Evolutionary conservation across 2,888 invertebrate species (phyloP), one percentile per base, ranked within the genome.

Genomic region (Ctena decussata): DNA sequence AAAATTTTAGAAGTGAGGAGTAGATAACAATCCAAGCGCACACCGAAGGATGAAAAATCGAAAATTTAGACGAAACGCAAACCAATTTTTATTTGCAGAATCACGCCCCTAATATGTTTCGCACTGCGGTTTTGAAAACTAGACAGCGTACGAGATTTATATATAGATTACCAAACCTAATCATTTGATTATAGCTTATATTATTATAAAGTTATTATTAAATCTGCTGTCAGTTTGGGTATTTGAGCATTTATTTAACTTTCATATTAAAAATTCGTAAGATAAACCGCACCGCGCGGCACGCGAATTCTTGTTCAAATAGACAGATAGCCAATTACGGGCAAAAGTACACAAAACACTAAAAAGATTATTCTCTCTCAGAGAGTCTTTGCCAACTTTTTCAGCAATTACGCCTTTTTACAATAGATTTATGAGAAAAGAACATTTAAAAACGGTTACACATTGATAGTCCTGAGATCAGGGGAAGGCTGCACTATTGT

Each of bases 271-370:
- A 65, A 11, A 35, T 30, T 35, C 35, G 30, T 32, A 32, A 35
- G 65, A 35, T 21, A 18, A 65, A 18, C n/a, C 65, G 65, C 18
- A 35, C 32, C 11, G 65, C 18, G 65, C 21, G 65, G 65, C 65
- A 65, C 65, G 65, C 65, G 65, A 72, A 41, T 3, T 12, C 41
- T 44, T 80, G 76, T 44, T 49, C 73, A 82, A 82, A 85, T 69
- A 82, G 0, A 12, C 41, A 79, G 71, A 82, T 76, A 41, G 73
- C 85, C 79, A 85, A 85, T 81, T 85, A 85, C 57, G 27, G n/a
- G 35, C 30, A 57, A 46, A 77, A 71, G 76, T 77, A 80, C 77
- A 84, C 71, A 80, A 77, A 80, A 24, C 49, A 37, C 27, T 77
- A 35, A 79, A 78, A 78, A 81, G 72, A 71, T 35, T 41, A 15